These are phyloP conservation scores for Labeo calbasu DNA, from an alignment of 2,797 vertebrate species.

Conservation along the genomic window DNA sequence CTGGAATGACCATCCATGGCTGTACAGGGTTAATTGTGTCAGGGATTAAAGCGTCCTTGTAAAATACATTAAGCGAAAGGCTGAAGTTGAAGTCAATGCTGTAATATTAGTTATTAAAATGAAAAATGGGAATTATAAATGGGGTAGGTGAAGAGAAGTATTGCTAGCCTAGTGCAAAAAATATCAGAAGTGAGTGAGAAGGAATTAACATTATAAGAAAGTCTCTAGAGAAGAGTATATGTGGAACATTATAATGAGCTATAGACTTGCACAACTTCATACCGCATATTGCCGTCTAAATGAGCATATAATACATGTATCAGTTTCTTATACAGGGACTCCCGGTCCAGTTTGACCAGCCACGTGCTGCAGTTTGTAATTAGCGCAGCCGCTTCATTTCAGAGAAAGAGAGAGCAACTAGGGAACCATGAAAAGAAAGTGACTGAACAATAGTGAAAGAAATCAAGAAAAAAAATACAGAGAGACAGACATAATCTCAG, in stretches of 20 bases:
- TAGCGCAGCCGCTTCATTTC: constrained; percentile 49
- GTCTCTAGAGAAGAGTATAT: constrained; percentile 65
- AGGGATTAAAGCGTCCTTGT: constrained; percentile 75
- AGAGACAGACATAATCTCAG: constrained; percentile 50
- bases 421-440: constrained; percentile 33
- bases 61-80: constrained; percentile 78
- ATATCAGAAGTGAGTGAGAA: constrained; percentile 65
- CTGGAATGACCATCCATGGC: constrained; percentile 67
- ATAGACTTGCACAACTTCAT: constrained; percentile 39
- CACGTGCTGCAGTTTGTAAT: constrained; percentile 55
- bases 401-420: constrained; percentile 49
- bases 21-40: constrained; percentile 79
- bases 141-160: constrained; percentile 65
- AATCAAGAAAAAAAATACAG: constrained; percentile 61
- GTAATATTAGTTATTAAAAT: constrained; percentile 63
- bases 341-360: constrained; percentile 34
- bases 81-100: constrained; percentile 70
- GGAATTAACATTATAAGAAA: constrained; percentile 59
- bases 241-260: constrained; percentile 45
- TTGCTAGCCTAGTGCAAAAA: constrained; percentile 68
- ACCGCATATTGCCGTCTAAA: neutral
- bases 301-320: constrained; percentile 31
- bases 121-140: constrained; percentile 54
- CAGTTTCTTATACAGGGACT: constrained; percentile 17
- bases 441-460: constrained; percentile 47